Evolutionary conservation across 2,888 invertebrate genomes (phyloP), one percentile per base, ranked within the genome.

Genomic region (Thereva nobilitata): DNA sequence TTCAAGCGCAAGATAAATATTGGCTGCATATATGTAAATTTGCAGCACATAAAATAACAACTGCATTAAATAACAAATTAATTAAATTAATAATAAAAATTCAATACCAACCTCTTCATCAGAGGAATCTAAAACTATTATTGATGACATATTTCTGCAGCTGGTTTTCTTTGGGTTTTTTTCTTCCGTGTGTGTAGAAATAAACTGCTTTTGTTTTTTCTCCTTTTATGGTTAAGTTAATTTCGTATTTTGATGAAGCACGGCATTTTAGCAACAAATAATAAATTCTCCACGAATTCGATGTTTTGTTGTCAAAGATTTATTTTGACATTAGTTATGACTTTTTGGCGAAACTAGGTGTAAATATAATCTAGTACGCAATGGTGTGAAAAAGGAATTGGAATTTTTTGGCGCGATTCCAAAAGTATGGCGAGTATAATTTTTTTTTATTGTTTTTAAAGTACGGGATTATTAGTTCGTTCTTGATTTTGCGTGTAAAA

Each of bases 81-180:
- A 44, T 44, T 44, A 44, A 44, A 44, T 8, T 44, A 44, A 8
- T 44, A 3, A 44, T 44, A 44, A 44, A 9, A 44, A 44, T n/a
- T 2, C 8, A 44, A 44, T 44, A 49, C 12, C n/a, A 34, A 80
- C 80, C 78, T 80, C 80, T 72, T 80, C 80, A 68, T 80, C 80
- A 64, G 79, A 79, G 63, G 79, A 77, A 74, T 80, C 79, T 73
- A 80, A 75, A 68, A 77, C 77, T 72, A 80, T 79, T 72, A 79
- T 76, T 67, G 78, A 75, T 72, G 76, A 76, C 76, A 79, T 77
- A 72, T 70, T 70, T 64, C 38, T n/a, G 10, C 37, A 9, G 5
- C 4, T 9, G 53, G 10, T 37, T 6, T 53, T 53, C 37, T 35
- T 53, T 53, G 38, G 38, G 34, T 53, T 53, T 23, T 23, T 23